Percentiles rank a stretch among this genome's conserved stretches.
These are phyloP conservation scores for Drosophila busckii DNA, from an alignment of 1,140 invertebrate genomes.

Conservation along the genomic window DNA sequence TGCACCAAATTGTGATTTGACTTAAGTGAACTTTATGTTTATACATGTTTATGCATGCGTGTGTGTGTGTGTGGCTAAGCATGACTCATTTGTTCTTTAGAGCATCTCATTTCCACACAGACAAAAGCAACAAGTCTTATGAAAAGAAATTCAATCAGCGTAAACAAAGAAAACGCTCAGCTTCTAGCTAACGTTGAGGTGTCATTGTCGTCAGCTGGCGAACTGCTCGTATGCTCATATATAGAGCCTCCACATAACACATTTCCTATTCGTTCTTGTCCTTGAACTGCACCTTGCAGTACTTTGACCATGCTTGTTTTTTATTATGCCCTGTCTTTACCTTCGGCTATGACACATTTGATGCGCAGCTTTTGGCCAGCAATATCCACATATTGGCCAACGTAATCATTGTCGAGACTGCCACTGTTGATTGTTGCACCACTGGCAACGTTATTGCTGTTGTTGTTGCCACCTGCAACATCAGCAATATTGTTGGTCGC, in stretches of 20 bases:
- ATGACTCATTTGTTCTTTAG: slow-evolving; percentile 41
- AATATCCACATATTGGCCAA: slow-evolving; percentile 93
- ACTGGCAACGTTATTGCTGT: slow-evolving; percentile 12
- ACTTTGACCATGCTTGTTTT: background rate
- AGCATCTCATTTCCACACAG: slow-evolving; percentile 12
- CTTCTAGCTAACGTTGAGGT: background rate
- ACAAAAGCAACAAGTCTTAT: slow-evolving; percentile 49
- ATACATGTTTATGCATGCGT: background rate
- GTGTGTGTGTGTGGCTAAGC: background rate
- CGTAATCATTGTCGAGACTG: slow-evolving; percentile 89
- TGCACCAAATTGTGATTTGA: background rate
- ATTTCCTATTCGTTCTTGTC: slow-evolving; percentile 56
- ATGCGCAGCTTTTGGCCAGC: slow-evolving; percentile 92
- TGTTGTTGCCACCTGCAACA: slow-evolving; percentile 35
- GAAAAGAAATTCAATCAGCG: slow-evolving; percentile 58
- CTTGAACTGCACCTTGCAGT: too few species aligned
- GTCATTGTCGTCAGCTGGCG: background rate
- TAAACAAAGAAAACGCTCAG: slow-evolving; percentile 42
- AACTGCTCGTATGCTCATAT: too few species aligned
- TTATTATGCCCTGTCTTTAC: slow-evolving; percentile 79
- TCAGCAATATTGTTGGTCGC: slow-evolving; percentile 70
- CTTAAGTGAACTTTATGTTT: slow-evolving; percentile 2
- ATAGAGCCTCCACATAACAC: too few species aligned
- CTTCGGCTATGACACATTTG: slow-evolving; percentile 95
- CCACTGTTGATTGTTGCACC: slow-evolving; percentile 55